A percentile compares a stretch with the other conserved stretches of the same genome.
phyloP scores from a whole-genome alignment of 2,113 vertebrate genomes.

The Daboia siamensis region DNA sequence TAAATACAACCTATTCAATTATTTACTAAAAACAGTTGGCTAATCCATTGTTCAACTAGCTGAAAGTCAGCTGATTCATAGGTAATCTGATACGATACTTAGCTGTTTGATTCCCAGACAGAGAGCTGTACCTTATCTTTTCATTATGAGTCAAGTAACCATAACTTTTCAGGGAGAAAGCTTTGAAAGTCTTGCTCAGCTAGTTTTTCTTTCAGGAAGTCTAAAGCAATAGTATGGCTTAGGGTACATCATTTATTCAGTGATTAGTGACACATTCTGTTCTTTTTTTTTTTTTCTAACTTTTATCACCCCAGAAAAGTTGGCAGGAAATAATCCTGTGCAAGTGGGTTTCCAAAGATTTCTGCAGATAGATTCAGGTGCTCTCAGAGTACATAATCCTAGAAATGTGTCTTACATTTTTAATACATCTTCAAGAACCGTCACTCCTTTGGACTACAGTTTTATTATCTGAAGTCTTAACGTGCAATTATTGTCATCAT shows the following conservation, averaged over 20 bases:
- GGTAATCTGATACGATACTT: conserved; percentile 66
- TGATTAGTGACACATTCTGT: neutral
- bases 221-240: neutral
- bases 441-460: neutral
- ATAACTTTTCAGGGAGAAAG: conserved; percentile 38
- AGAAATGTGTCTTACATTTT: neutral
- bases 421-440: neutral
- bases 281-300: neutral
- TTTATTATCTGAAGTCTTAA: neutral
- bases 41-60: conserved; percentile 56
- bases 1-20: conserved; percentile 73
- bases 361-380: neutral
- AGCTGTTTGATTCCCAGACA: conserved; percentile 45
- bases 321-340: neutral
- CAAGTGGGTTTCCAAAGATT: neutral
- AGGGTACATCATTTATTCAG: neutral
- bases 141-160: conserved; percentile 55
- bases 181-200: conserved; percentile 30
- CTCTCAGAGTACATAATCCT: neutral
- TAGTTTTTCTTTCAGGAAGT: neutral
- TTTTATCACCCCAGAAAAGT: neutral
- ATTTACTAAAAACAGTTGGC: conserved; percentile 77
- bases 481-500: neutral
- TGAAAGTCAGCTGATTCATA: conserved; percentile 70
- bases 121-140: conserved; percentile 57